Evolutionary conservation across 2,113 vertebrate genomes (phyloP).

Genomic region (Gymnorhina tibicen): DNA sequence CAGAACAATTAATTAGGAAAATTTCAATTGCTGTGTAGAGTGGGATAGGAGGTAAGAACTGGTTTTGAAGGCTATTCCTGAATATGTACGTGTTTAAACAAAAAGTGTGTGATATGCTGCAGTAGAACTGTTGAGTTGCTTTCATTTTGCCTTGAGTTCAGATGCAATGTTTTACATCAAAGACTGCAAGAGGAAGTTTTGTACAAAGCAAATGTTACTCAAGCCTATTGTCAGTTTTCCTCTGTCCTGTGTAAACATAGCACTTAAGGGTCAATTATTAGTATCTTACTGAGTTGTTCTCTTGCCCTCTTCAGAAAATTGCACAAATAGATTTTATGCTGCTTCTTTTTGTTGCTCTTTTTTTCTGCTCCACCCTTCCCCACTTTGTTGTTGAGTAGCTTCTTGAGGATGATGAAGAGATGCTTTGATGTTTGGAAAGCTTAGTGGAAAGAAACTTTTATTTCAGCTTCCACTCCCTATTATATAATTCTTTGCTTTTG

Average conservation of each 20-base stretch:
- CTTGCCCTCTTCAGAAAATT: constrained; percentile 37
- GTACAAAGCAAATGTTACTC: not conserved
- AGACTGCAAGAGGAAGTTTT: not conserved
- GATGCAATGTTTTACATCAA: not conserved
- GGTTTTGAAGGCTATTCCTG: not conserved
- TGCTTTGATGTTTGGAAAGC: constrained; percentile 49
- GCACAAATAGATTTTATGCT: not conserved
- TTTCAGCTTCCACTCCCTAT: constrained; percentile 4
- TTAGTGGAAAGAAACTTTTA: constrained; percentile 11
- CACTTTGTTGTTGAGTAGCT: constrained; percentile 17
- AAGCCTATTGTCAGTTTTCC: not conserved
- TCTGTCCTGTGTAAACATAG: not conserved
- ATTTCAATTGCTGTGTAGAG: not conserved
- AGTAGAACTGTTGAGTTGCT: not conserved
- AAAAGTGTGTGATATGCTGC: not conserved
- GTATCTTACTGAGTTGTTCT: not conserved
- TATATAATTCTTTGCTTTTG: constrained; percentile 5
- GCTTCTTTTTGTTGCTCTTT: not conserved
- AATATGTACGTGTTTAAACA: not conserved
- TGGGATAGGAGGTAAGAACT: not conserved
- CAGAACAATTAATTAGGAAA: not conserved
- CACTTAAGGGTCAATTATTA: not conserved
- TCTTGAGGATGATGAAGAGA: not conserved
- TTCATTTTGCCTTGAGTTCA: not conserved
- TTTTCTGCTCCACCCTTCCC: not conserved